These are phyloP conservation scores for Tiphia femorata DNA, from an alignment of 2,888 invertebrate genomes.

Conservation along the genomic window DNA sequence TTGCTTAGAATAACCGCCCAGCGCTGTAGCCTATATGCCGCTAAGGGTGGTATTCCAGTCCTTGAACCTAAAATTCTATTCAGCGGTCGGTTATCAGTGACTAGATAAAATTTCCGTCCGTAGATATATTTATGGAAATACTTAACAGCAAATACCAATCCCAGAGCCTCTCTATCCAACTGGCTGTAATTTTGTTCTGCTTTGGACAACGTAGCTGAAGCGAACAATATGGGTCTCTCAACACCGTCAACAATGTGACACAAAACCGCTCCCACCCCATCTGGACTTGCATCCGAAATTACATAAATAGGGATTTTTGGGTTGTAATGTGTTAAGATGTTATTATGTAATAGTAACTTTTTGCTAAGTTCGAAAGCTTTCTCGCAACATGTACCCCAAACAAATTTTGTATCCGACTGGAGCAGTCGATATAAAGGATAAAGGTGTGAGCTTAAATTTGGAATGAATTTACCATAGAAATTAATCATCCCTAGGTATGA, in stretches of 20 bases:
- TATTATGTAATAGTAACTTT: slow-evolving; percentile 8
- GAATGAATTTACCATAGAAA: slow-evolving; percentile 20
- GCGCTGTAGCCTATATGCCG: slow-evolving; percentile 35
- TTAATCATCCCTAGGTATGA: slow-evolving; percentile 6
- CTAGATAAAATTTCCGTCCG: slow-evolving; percentile 20
- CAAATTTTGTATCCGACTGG: slow-evolving; percentile 7
- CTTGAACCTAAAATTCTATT: neutral
- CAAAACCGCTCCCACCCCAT: slow-evolving; percentile 24
- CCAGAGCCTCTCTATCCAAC: slow-evolving; percentile 22
- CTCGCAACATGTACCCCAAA: slow-evolving; percentile 11
- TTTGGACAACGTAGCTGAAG: slow-evolving; percentile 15
- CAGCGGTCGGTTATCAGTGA: slow-evolving; percentile 17
- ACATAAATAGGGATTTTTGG: slow-evolving; percentile 13
- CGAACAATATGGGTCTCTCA: slow-evolving; percentile 23
- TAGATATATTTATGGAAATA: slow-evolving; percentile 43
- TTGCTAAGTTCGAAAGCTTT: slow-evolving; percentile 9
- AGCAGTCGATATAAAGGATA: slow-evolving; percentile 15
- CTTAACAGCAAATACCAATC: slow-evolving; percentile 41
- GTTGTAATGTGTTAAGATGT: slow-evolving; percentile 18
- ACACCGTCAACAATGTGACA: slow-evolving; percentile 9
- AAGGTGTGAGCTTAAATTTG: neutral
- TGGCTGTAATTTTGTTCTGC: slow-evolving; percentile 21
- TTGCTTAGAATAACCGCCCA: slow-evolving; percentile 35
- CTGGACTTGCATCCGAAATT: slow-evolving; percentile 18
- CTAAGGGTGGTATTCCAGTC: slow-evolving; percentile 31